These are phyloP conservation scores for Cygnus buccinator DNA, from an alignment of 2,113 vertebrate genomes.

Conservation along the genomic window DNA sequence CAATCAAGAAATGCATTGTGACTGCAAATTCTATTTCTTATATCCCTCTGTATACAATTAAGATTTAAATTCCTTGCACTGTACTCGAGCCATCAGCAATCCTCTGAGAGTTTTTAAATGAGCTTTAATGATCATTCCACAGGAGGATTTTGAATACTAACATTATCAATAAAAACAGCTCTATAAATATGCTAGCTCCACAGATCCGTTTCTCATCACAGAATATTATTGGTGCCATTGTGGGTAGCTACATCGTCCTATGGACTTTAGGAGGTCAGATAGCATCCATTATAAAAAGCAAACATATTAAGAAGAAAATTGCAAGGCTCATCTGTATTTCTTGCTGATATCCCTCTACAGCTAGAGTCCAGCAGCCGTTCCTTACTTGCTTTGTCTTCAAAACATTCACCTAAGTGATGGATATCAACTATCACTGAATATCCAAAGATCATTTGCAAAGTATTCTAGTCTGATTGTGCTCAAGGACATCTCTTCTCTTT, in stretches of 20 bases:
- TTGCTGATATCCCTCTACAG: neutral
- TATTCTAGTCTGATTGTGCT: neutral
- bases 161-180: constrained; percentile 8
- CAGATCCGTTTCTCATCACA: neutral
- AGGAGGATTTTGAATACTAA: constrained; percentile 4
- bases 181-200: neutral
- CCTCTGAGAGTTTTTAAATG: constrained; percentile 13
- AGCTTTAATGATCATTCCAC: neutral
- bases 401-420: neutral
- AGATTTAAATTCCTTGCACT: constrained; percentile 33
- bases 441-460: neutral
- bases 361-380: neutral
- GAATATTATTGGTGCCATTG: neutral
- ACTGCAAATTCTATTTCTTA: constrained; percentile 12
- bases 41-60: constrained; percentile 23
- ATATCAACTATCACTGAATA: neutral
- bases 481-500: neutral
- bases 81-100: constrained; percentile 4
- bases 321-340: neutral
- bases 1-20: constrained; percentile 4
- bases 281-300: neutral
- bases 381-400: neutral
- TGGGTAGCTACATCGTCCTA: neutral
- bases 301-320: neutral
- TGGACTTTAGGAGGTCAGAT: neutral